Evolutionary conservation across 2,888 invertebrate species (phyloP), one percentile per base, ranked within the genome.

Genomic region (Gymnoscelis rufifasciata): DNA sequence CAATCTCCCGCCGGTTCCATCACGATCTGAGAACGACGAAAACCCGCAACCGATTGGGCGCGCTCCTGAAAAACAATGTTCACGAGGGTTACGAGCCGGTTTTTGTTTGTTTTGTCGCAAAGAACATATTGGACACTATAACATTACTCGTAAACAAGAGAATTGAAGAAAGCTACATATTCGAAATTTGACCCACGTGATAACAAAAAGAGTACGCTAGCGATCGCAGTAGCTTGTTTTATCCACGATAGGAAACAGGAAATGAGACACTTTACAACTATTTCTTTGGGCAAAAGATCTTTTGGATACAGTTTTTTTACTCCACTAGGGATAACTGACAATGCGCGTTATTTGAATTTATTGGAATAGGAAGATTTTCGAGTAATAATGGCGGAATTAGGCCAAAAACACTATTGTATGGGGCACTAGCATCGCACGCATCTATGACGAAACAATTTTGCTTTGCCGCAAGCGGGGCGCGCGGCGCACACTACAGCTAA

Each of bases 101-200:
- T 68, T 72, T 71, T 68, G 66, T 68, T 64, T 68, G 66, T 69
- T 68, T 62, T 53, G 44, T 58, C 43, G 37, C 39, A 33, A 45
- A 37, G 44, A 31, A 38, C 41, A 13, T 26, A 42, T 36, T 26
- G 24, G 19, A 40, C 46, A 49, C 28, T 26, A 30, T 45, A 49
- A 51, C 35, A n/a, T 23, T 44, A 19, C 33, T 30, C 23, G 43
- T 47, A 49, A 59, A 56, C 46, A 44, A 47, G 37, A 43, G 43
- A 56, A 67, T 48, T 39, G 42, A 51, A 38, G 38, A 41, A 15
- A 49, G 44, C 43, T 42, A 36, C 64, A 62, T 57, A 62, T 78
- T 80, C 74, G 68, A 87, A 83, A 83, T 79, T 78, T 77, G 71
- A 83, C 87, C 88, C 88, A 88, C 88, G 88, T 88, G 88, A 88